Evolutionary conservation across 2,113 vertebrate species (phyloP).

Genomic region (Australoheros scitulus): DNA sequence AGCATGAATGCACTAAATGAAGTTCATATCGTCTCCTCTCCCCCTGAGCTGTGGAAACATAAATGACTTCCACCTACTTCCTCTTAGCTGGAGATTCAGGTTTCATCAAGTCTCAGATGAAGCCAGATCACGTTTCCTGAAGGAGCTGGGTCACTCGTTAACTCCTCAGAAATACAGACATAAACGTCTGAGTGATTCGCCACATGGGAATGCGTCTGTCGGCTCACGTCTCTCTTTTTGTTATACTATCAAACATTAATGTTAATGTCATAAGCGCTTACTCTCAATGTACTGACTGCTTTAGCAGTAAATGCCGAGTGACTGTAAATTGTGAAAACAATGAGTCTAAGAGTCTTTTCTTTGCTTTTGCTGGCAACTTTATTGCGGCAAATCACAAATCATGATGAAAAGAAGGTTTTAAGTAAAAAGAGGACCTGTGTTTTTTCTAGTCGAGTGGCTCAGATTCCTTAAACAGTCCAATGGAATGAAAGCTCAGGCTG

Average conservation of each 20-base stretch:
- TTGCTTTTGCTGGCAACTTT: constrained; percentile 13
- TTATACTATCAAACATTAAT: constrained; percentile 22
- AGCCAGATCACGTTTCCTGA: constrained; percentile 39
- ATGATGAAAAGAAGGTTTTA: constrained; percentile 2
- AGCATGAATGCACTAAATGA: constrained; percentile 34
- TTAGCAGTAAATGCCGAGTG: background rate
- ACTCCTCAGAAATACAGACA: constrained; percentile 15
- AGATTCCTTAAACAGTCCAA: constrained; percentile 43
- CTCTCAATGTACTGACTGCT: background rate
- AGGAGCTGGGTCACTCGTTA: constrained; percentile 22
- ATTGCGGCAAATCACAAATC: constrained; percentile 41
- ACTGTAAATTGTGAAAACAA: constrained; percentile 6
- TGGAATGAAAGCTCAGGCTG: constrained; percentile 1
- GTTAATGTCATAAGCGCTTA: constrained; percentile 6
- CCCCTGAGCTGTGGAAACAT: background rate
- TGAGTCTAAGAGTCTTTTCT: constrained; percentile 8
- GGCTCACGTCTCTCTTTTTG: constrained; percentile 26
- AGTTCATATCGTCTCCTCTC: constrained; percentile 29
- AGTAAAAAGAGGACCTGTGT: constrained; percentile 42
- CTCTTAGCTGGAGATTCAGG: constrained; percentile 22
- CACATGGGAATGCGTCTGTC: constrained; percentile 33
- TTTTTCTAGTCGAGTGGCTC: constrained; percentile 8
- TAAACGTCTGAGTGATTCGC: constrained; percentile 51
- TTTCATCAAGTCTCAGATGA: constrained; percentile 45
- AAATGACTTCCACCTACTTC: constrained; percentile 38